Evolutionary conservation across 2,888 invertebrate species (phyloP).

Genomic region (Cheiracanthium punctorium): DNA sequence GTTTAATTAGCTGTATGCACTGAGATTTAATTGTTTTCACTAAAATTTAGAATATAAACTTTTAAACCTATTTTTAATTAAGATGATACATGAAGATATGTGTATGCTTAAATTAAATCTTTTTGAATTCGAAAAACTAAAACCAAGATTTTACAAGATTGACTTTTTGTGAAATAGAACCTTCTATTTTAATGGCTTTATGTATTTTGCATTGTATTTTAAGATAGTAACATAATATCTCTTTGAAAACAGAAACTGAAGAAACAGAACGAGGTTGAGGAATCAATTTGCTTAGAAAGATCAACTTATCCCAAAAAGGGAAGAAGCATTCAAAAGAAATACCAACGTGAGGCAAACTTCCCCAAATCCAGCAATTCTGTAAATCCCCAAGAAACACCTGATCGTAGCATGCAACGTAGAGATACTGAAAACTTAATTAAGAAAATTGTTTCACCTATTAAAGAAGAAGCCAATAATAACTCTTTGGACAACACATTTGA

Average conservation of each 20-base stretch:
- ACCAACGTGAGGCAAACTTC: slow-evolving; percentile 11
- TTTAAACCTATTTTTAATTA: no score
- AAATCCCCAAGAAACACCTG: slow-evolving; percentile 23
- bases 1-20: no score
- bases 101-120: no score
- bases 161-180: no score
- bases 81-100: no score
- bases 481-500: slow-evolving; percentile 45
- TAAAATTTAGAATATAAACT: no score
- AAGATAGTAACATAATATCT: no score
- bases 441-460: slow-evolving; percentile 62
- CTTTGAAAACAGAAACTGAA: slow-evolving; percentile 66
- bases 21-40: no score
- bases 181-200: no score
- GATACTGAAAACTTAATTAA: slow-evolving; percentile 48
- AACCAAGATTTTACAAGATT: no score
- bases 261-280: slow-evolving; percentile 65
- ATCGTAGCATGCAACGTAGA: slow-evolving; percentile 20
- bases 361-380: slow-evolving; percentile 24
- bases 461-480: slow-evolving; percentile 52
- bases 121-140: no score
- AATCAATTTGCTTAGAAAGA: slow-evolving; percentile 36
- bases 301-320: slow-evolving; percentile 62
- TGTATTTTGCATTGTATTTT: no score
- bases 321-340: slow-evolving; percentile 24